Conservation (phyloP, 2,888 invertebrate genomes). For the Idaea aversata region DNA sequence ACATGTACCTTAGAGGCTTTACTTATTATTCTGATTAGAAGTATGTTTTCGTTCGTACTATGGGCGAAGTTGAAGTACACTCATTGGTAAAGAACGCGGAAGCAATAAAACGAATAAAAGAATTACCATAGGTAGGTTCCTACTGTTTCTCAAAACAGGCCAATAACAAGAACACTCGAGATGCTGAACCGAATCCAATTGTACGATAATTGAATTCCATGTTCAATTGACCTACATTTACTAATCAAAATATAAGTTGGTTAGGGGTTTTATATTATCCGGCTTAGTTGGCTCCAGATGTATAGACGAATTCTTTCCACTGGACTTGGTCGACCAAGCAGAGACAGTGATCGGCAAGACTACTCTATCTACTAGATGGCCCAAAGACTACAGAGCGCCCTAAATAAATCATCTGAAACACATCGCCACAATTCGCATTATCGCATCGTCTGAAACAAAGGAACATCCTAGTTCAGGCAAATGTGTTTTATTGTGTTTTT, state of each 20-base stretch:
- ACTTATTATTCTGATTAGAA: neutral
- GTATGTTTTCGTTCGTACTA: neutral
- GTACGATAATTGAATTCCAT: slow-evolving; percentile 23
- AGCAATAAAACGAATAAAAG: neutral
- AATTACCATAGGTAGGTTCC: neutral
- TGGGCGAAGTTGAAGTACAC: neutral
- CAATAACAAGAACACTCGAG: neutral
- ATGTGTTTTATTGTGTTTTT: too few species aligned
- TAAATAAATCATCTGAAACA: too few species aligned
- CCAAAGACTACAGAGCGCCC: too few species aligned
- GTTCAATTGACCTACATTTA: slow-evolving; percentile 21
- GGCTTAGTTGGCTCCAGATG: too few species aligned
- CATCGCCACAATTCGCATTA: too few species aligned
- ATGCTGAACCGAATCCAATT: slow-evolving; percentile 21
- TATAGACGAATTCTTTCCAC: too few species aligned
- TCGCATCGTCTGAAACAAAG: too few species aligned
- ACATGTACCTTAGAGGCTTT: neutral
- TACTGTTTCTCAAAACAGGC: neutral
- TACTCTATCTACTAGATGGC: too few species aligned
- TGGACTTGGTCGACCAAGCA: too few species aligned
- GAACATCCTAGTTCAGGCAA: too few species aligned
- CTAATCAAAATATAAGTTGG: slow-evolving; percentile 16
- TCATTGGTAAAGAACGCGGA: neutral
- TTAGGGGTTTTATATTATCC: neutral
- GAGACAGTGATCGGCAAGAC: too few species aligned